Conservation (phyloP, 92 coral and sea anemone species). For the Anthopleura xanthogrammica region DNA sequence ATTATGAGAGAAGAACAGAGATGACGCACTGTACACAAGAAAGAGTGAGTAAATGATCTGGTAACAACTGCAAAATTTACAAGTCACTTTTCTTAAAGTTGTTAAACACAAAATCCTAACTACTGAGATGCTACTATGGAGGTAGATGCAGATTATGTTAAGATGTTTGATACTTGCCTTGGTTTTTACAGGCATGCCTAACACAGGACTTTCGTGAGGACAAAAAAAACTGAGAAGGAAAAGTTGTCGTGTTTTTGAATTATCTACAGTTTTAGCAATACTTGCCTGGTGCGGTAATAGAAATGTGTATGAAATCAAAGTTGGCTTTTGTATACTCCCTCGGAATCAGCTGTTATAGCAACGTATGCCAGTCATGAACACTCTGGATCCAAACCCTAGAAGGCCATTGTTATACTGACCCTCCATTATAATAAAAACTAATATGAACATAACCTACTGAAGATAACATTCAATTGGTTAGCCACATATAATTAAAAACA, state of each 20-base stretch:
- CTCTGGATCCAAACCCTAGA: slow-evolving; percentile 50
- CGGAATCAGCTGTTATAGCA: slow-evolving; percentile 43
- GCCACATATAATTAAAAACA: slow-evolving; percentile 8
- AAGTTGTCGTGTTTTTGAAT: not conserved
- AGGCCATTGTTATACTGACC: slow-evolving; percentile 39
- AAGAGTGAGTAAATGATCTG: not conserved
- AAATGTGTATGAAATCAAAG: not conserved
- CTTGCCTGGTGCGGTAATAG: slow-evolving; percentile 30
- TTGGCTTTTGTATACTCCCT: slow-evolving; percentile 46
- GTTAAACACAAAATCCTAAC: not conserved
- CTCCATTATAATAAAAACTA: slow-evolving; percentile 10
- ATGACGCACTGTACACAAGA: not conserved
- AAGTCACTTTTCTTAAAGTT: not conserved
- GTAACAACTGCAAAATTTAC: not conserved
- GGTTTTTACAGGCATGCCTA: slow-evolving; percentile 1
- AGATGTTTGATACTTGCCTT: slow-evolving; percentile 18
- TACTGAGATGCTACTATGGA: not conserved
- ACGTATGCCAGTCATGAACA: slow-evolving; percentile 40
- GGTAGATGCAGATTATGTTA: slow-evolving; percentile 23
- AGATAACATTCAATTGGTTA: slow-evolving; percentile 32
- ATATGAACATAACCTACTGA: slow-evolving; percentile 22
- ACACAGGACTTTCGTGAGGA: slow-evolving; percentile 35
- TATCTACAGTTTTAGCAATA: slow-evolving; percentile 6
- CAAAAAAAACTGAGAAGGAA: not conserved
- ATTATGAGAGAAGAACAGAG: not conserved